Base-by-base conservation (phyloP, 2,888 invertebrate species). In the Melanostoma mellinum region DNA sequence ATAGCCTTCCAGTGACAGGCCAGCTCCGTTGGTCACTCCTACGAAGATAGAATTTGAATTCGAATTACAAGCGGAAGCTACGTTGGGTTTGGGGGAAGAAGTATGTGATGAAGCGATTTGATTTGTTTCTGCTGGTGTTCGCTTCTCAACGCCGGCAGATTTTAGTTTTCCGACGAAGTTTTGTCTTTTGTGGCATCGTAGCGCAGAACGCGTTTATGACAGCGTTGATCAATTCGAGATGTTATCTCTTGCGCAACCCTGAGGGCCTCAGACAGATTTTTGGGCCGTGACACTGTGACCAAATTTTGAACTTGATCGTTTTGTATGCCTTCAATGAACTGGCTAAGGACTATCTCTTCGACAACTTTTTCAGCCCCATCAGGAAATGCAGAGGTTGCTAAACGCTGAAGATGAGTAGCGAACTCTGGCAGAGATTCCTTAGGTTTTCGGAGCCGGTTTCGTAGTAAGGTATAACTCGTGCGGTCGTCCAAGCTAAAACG, bases 241-340 rank as follows among this genome's bases (percentile, higher is more conserved):
- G 55, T 44, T 0, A 55, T 35, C 3, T 68, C 53, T 3, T 68
- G 68, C 1, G 55, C 55, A 4, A 55, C 8, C 5, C 55, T 36
- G 0, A 68, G 35, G 3, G 68, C 68, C 30, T 65, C 52, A n/a
- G 32, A 20, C 5, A 65, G 10, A 38, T 8, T 35, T 6, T 6
- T 2, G 30, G 68, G 55, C 4, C 56, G 56, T 35, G 46, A 46
- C 3, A 56, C 56, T n/a, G 46, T 38, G 2, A 69, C 36, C 2
- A 69, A 5, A 33, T 69, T 56, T 40, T 69, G 68, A 4, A 69
- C 38, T 42, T 65, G 32, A 1, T 38, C 38, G n/a, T 65, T 52
- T 6, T 32, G 4, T 9, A 65, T 65, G 2, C 65, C 52, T 6
- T 65, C 65, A 2, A 65, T 65, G 33, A 65, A 65, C 52, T 65